A percentile compares a stretch with the other conserved stretches of the same genome.
Evolutionary conservation across 2,113 vertebrate genomes (phyloP).

Genomic region (Phrynosoma blainvillii): DNA sequence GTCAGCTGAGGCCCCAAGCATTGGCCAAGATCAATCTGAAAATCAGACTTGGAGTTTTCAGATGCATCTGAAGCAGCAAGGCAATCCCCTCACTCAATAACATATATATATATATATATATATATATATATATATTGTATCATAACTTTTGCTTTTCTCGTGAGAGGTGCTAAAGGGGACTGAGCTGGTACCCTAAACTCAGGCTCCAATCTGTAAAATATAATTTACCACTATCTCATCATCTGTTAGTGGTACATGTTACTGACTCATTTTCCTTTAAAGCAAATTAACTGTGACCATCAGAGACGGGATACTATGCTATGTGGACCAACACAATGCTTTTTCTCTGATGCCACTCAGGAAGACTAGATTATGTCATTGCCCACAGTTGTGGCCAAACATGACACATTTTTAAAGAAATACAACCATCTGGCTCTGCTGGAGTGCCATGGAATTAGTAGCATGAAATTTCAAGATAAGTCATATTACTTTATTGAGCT

Average conservation of each 20-base stretch:
- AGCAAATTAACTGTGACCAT: neutral
- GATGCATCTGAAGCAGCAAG: neutral
- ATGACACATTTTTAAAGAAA: neutral
- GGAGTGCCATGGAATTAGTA: neutral
- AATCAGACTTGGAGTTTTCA: neutral
- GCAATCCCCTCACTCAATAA: neutral
- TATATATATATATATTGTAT: too few relatives aligned
- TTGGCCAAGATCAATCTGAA: neutral
- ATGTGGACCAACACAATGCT: neutral
- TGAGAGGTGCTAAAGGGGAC: too few relatives aligned
- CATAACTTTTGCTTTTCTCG: neutral
- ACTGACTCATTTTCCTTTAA: neutral
- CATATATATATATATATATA: too few relatives aligned
- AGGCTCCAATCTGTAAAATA: neutral
- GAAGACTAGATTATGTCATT: neutral
- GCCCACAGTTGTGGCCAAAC: neutral
- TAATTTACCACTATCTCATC: neutral
- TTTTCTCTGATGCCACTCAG: neutral
- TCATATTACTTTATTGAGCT: constrained; percentile 39
- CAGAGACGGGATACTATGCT: neutral
- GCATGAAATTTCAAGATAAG: constrained; percentile 22
- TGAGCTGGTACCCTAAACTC: too few relatives aligned
- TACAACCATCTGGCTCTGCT: constrained; percentile 18
- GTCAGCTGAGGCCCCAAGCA: neutral
- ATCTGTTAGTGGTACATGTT: too few relatives aligned